A percentile compares a stretch with the other conserved stretches of the same genome.
These are phyloP conservation scores for Hesperophylax magnus DNA, from an alignment of 1,140 invertebrate species.

Conservation along the genomic window DNA sequence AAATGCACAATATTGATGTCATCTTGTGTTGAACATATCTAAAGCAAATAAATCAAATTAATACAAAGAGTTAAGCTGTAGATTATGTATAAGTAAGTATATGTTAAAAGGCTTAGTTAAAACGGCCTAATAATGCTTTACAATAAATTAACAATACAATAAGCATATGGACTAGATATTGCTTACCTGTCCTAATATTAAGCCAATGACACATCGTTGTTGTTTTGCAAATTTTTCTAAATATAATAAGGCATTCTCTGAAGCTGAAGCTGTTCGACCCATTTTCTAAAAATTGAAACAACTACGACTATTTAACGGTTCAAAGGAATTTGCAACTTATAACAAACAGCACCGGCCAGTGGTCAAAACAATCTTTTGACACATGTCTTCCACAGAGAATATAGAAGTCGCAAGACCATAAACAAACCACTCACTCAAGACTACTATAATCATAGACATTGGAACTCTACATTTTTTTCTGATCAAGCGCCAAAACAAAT, in stretches of 20 bases:
- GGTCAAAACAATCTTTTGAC: slow-evolving; percentile 44
- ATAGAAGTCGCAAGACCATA: background rate
- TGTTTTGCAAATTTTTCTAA: slow-evolving; percentile 67
- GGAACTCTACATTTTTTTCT: too few relatives aligned
- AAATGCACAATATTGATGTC: slow-evolving; percentile 77
- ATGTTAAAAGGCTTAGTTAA: too few relatives aligned
- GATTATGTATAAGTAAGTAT: too few relatives aligned
- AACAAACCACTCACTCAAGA: too few relatives aligned
- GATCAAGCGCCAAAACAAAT: too few relatives aligned
- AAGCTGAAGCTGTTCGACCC: slow-evolving; percentile 66
- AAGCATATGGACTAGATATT: slow-evolving; percentile 40
- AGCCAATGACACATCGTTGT: slow-evolving; percentile 74
- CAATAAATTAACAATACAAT: slow-evolving; percentile 50
- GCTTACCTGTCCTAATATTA: slow-evolving; percentile 78
- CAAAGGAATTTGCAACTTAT: slow-evolving; percentile 32
- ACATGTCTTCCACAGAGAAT: slow-evolving; percentile 26
- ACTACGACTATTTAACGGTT: background rate
- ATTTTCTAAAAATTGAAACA: slow-evolving; percentile 54
- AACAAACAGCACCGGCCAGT: slow-evolving; percentile 11
- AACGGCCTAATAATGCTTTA: background rate
- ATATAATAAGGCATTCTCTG: slow-evolving; percentile 67
- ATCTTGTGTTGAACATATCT: slow-evolving; percentile 75
- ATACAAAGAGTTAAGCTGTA: background rate
- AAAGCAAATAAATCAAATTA: slow-evolving; percentile 46
- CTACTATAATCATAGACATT: too few relatives aligned